Evolutionary conservation across 2,797 vertebrate genomes (phyloP).

Genomic region (Ispidina picta): DNA sequence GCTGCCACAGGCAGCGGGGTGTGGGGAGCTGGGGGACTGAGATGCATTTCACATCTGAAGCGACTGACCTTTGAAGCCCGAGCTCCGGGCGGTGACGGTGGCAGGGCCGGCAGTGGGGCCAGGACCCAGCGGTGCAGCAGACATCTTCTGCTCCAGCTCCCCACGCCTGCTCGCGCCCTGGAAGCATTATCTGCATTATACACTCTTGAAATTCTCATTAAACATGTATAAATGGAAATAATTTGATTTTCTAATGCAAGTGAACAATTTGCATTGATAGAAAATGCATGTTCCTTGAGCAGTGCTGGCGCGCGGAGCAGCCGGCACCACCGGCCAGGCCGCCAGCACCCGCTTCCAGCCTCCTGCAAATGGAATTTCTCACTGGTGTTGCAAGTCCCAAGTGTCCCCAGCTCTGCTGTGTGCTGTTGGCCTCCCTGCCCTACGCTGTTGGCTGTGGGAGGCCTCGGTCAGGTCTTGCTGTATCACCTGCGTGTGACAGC

Average conservation of each 20-base stretch:
- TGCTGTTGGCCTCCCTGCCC: accelerated
- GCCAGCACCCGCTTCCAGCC: accelerated
- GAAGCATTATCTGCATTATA: neutral
- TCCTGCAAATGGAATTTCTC: neutral
- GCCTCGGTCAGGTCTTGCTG: neutral
- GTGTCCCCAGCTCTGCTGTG: accelerated
- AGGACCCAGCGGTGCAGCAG: accelerated
- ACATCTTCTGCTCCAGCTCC: neutral
- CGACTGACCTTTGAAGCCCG: neutral
- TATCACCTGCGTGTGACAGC: accelerated
- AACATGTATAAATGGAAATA: constrained; percentile 45
- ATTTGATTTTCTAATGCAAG: constrained; percentile 39
- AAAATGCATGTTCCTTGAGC: neutral
- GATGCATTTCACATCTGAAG: neutral
- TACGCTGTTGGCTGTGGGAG: accelerated
- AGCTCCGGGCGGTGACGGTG: accelerated
- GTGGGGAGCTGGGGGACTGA: neutral
- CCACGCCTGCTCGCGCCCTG: neutral
- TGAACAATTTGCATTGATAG: constrained; percentile 4
- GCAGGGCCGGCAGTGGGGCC: neutral
- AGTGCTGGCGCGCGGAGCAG: accelerated
- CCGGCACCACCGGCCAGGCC: accelerated
- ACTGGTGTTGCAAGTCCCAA: neutral
- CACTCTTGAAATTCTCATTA: constrained; percentile 33
- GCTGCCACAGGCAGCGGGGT: neutral